These are phyloP conservation scores for Apteryx owenii DNA, from an alignment of 2,113 vertebrate species.

Conservation along the genomic window DNA sequence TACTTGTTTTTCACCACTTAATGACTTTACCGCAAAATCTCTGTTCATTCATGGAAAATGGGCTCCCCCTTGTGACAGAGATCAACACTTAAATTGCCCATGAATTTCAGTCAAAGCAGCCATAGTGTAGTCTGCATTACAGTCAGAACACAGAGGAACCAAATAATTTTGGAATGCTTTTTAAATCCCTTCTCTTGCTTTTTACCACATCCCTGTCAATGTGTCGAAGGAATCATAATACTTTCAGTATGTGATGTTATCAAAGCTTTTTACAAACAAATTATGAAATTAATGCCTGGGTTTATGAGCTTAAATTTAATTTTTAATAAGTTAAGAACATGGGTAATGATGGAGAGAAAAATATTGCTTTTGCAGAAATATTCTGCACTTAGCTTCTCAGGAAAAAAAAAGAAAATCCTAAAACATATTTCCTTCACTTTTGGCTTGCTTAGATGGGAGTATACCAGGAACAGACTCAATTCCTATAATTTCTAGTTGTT, in stretches of 20 bases:
- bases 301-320: not conserved
- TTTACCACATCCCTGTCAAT: not conserved
- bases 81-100: not conserved
- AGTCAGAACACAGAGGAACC: not conserved
- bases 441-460: not conserved
- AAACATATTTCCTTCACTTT: not conserved
- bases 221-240: not conserved
- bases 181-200: not conserved
- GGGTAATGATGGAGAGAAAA: not conserved
- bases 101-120: not conserved
- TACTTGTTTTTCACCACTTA: not conserved
- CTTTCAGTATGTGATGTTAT: not conserved
- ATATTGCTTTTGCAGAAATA: not conserved
- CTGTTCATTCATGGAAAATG: slow-evolving; percentile 5
- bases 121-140: not conserved
- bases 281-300: not conserved
- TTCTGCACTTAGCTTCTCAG: not conserved
- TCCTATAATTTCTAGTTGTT: not conserved
- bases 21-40: not conserved
- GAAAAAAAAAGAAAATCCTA: not conserved
- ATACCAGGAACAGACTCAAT: not conserved
- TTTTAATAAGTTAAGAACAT: not conserved
- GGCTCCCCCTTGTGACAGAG: slow-evolving; percentile 67
- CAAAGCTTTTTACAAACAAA: not conserved
- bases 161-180: not conserved